Evolutionary conservation across 2,797 vertebrate species (phyloP).

Genomic region (Poeciliopsis infans): DNA sequence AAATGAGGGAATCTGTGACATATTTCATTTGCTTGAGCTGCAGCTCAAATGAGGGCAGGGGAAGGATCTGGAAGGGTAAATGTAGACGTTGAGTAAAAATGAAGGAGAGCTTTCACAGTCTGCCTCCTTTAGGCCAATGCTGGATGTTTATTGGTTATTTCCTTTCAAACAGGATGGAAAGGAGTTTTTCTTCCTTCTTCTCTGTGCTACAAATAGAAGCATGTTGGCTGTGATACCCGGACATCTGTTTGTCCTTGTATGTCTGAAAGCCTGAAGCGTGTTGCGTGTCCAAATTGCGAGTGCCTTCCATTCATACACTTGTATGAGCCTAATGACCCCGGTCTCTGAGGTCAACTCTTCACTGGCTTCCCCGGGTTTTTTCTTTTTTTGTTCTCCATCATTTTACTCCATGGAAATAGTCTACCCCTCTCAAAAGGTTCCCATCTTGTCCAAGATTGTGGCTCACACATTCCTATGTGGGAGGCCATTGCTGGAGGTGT

Average conservation of each 20-base stretch:
- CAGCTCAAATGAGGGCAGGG: not conserved
- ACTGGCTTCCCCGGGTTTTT: constrained; percentile 53
- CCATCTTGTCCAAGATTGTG: constrained; percentile 57
- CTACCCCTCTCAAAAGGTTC: constrained; percentile 52
- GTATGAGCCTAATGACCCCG: constrained; percentile 75
- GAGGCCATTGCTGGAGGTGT: constrained; percentile 58
- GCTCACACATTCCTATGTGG: constrained; percentile 70
- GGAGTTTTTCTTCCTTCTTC: constrained; percentile 37
- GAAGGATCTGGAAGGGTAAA: constrained; percentile 21
- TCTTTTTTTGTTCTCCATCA: constrained; percentile 25
- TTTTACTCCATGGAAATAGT: constrained; percentile 69
- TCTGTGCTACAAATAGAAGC: constrained; percentile 55
- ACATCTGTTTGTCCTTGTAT: constrained; percentile 82
- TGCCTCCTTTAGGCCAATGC: constrained; percentile 46
- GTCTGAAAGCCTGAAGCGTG: constrained; percentile 70
- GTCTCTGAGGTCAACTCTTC: constrained; percentile 58
- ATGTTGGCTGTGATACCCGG: constrained; percentile 74
- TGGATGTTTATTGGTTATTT: constrained; percentile 53
- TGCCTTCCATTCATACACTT: constrained; percentile 71
- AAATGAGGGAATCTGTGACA: not conserved
- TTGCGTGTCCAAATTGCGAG: constrained; percentile 72
- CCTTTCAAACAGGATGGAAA: constrained; percentile 58
- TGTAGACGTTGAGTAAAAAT: constrained; percentile 31
- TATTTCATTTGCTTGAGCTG: not conserved
- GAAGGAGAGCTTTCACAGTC: constrained; percentile 23